Evolutionary conservation across 2,888 invertebrate genomes (phyloP).

Genomic region (Drosophila cracens): DNA sequence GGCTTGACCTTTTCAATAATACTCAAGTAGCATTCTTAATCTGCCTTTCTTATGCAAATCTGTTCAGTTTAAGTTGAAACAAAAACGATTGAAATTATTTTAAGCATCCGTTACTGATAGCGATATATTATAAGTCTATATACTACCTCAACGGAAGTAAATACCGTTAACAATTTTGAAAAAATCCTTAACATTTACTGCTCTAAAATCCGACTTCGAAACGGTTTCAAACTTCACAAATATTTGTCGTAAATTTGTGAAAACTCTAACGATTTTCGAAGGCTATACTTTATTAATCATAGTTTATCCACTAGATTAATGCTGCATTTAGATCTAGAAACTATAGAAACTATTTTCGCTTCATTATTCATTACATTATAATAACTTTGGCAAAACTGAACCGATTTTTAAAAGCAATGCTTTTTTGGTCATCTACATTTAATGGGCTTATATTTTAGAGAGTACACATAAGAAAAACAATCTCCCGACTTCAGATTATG

Average conservation of each 20-base stretch:
- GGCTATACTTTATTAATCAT: not conserved
- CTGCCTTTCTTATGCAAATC: not conserved
- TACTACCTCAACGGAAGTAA: not conserved
- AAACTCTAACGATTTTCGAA: not conserved
- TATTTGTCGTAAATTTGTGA: not conserved
- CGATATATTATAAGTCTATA: not conserved
- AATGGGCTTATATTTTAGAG: not conserved
- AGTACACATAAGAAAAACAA: not conserved
- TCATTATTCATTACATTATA: too few species aligned
- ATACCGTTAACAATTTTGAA: not conserved
- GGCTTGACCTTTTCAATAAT: not conserved
- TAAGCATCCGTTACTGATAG: not conserved
- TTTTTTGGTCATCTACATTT: too few species aligned
- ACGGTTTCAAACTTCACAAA: not conserved
- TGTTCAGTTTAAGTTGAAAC: not conserved
- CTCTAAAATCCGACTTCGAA: not conserved
- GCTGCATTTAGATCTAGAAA: not conserved
- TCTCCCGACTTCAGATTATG: not conserved
- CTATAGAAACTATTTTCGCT: not conserved
- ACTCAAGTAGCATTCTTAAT: not conserved
- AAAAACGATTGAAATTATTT: not conserved
- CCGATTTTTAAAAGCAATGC: not conserved
- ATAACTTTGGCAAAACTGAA: not conserved
- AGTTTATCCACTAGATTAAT: not conserved
- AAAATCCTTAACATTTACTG: not conserved